Percentiles rank a stretch among this genome's conserved stretches.
These are phyloP conservation scores for Holotrichia oblita DNA, from an alignment of 1,140 invertebrate genomes.

Conservation along the genomic window DNA sequence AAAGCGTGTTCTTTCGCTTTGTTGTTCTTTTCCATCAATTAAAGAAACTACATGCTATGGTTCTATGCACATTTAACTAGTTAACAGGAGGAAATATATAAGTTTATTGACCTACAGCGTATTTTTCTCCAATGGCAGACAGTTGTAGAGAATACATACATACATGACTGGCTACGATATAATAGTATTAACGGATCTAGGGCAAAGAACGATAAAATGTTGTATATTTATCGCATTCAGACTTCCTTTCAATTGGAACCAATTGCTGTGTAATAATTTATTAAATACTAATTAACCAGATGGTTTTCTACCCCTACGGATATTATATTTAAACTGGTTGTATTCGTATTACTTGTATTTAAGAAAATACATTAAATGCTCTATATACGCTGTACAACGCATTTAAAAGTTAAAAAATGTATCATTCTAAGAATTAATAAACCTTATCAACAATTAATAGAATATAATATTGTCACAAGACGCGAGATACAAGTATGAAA, in stretches of 20 bases:
- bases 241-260: not conserved
- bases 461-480: too few relatives aligned
- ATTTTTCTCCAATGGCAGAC: conserved; percentile 2
- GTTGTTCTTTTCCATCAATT: conserved; percentile 2
- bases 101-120: conserved; percentile 14
- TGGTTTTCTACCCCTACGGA: not conserved
- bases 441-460: too few relatives aligned
- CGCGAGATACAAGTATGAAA: not conserved
- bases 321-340: not conserved
- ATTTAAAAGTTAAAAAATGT: too few relatives aligned
- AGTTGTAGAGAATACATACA: not conserved
- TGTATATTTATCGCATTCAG: conserved; percentile 2
- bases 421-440: too few relatives aligned
- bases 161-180: conserved; percentile 7
- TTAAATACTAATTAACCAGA: not conserved
- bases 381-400: too few relatives aligned
- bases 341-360: too few relatives aligned
- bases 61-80: not conserved
- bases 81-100: conserved; percentile 5
- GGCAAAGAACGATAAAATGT: conserved; percentile 2
- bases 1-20: conserved; percentile 6
- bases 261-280: not conserved
- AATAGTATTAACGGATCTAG: conserved; percentile 12
- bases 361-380: too few relatives aligned
- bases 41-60: conserved; percentile 11